These are phyloP conservation scores for Dromaius novaehollandiae DNA, from an alignment of 2,113 vertebrate genomes.

Conservation along the genomic window DNA sequence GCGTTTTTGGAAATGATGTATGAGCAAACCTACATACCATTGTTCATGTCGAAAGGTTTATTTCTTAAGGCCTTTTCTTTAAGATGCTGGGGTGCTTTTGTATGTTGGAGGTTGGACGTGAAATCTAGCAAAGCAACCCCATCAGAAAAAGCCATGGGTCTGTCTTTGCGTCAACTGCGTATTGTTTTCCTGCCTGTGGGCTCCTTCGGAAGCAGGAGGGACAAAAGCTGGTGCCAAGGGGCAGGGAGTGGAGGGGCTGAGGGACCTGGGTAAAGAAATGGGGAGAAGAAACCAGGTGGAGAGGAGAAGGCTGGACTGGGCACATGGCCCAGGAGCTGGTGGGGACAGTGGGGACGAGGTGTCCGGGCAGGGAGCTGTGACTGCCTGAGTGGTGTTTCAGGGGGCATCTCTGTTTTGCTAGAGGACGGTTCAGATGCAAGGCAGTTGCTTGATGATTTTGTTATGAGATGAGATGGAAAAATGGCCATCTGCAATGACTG, in stretches of 20 bases:
- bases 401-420: neutral
- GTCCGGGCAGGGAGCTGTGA: neutral
- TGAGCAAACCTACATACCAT: neutral
- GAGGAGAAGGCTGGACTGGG: neutral
- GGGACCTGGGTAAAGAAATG: neutral
- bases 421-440: neutral
- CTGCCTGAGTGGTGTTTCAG: neutral
- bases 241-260: neutral
- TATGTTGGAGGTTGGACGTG: no score
- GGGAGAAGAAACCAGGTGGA: neutral
- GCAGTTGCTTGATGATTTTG: neutral
- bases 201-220: neutral
- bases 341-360: neutral
- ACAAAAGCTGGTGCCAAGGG: neutral
- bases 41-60: neutral
- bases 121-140: no score
- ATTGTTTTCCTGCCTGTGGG: no score
- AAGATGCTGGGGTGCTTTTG: no score
- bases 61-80: no score
- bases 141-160: no score
- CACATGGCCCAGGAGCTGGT: rapidly evolving
- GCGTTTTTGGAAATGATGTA: neutral
- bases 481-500: neutral
- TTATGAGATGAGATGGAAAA: neutral
- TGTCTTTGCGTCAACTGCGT: no score